phyloP scores from a whole-genome alignment of 2,797 vertebrate genomes.

The Psittacula derbiana region DNA sequence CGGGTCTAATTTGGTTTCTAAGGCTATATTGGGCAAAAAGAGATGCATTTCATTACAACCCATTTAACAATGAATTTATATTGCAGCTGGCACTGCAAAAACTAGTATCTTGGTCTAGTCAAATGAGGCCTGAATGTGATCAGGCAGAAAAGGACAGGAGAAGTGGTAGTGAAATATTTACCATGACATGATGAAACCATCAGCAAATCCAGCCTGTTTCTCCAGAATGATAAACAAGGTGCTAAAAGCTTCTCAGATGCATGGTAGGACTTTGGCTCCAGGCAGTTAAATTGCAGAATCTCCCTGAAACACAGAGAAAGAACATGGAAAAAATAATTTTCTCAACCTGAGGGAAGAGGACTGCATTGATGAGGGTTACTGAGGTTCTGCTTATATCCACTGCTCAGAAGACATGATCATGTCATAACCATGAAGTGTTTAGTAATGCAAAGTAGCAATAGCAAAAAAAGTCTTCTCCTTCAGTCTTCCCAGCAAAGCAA shows the following conservation, averaged over 20 bases:
- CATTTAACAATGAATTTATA: neutral
- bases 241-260: neutral
- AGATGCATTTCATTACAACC: neutral
- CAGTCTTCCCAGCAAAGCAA: neutral
- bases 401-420: neutral
- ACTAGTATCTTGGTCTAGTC: neutral
- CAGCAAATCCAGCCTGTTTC: conserved; percentile 3
- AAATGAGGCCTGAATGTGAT: neutral
- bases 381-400: neutral
- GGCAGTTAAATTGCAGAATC: neutral
- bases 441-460: neutral
- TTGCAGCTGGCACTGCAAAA: neutral
- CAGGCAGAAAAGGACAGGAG: neutral
- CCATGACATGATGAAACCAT: conserved; percentile 21
- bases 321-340: neutral
- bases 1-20: neutral
- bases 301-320: neutral
- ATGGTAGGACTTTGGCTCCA: neutral
- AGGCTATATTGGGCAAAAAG: neutral
- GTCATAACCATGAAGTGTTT: too few relatives aligned
- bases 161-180: conserved; percentile 46
- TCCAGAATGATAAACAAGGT: neutral
- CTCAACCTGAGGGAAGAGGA: neutral
- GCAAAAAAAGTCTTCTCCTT: neutral
- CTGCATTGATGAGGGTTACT: neutral